phyloP scores from a whole-genome alignment of 2,888 invertebrate genomes.

The Sicus ferrugineus region DNA sequence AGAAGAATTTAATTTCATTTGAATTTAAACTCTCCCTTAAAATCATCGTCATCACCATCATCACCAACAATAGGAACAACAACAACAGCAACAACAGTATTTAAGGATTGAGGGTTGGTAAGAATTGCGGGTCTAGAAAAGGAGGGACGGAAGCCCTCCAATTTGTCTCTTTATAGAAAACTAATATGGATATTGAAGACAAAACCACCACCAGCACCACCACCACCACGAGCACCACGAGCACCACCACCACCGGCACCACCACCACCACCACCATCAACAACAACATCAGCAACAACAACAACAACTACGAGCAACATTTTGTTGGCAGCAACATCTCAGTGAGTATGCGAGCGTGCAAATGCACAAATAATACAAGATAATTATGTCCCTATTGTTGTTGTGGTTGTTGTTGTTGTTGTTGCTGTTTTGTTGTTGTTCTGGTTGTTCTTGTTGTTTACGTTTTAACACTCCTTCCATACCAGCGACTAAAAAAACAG shows the following conservation, averaged over 20 bases:
- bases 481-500: not conserved
- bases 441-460: not conserved
- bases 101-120: too few species aligned
- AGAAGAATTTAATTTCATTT: too few species aligned
- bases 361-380: constrained; percentile 25
- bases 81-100: constrained; percentile 8
- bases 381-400: constrained; percentile 27
- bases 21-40: not conserved
- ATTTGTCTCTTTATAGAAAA: too few species aligned
- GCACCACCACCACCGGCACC: too few species aligned
- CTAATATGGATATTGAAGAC: too few species aligned
- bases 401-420: constrained; percentile 16
- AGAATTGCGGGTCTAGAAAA: too few species aligned
- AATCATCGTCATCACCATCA: not conserved
- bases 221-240: too few species aligned
- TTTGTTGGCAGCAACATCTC: constrained; percentile 23
- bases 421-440: constrained; percentile 2
- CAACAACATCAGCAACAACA: too few species aligned
- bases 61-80: not conserved
- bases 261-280: too few species aligned
- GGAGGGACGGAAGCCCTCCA: too few species aligned
- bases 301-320: not conserved
- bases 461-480: too few species aligned
- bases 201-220: too few species aligned
- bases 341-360: not conserved